Evolutionary conservation across 2,113 vertebrate species (phyloP).

Genomic region (Rousettus leschenaultii): DNA sequence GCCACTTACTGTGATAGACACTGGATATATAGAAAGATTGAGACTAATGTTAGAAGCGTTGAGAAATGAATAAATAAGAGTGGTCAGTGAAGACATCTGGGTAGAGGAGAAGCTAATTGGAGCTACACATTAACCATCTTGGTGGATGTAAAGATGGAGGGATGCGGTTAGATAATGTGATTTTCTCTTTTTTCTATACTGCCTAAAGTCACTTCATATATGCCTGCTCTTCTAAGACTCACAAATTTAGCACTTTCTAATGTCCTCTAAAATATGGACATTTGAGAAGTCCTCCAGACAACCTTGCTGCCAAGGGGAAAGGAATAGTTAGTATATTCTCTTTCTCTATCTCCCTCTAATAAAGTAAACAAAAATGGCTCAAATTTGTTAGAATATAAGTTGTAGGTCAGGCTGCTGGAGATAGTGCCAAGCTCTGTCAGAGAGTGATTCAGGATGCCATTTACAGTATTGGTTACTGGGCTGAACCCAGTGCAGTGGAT

Average conservation of each 20-base stretch:
- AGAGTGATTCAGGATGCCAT: neutral
- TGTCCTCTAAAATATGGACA: neutral
- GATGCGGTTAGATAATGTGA: neutral
- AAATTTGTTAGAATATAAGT: neutral
- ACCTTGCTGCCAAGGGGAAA: neutral
- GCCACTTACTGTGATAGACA: neutral
- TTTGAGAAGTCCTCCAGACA: neutral
- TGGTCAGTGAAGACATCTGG: neutral
- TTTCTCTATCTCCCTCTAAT: neutral
- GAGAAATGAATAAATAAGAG: neutral
- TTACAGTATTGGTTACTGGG: neutral
- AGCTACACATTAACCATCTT: neutral
- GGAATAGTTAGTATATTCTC: neutral
- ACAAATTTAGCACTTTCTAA: neutral
- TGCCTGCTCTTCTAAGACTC: neutral
- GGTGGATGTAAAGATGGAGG: neutral
- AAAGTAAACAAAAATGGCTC: neutral
- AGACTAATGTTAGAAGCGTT: neutral
- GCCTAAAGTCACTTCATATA: neutral
- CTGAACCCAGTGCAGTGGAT: neutral
- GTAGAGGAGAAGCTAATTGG: neutral
- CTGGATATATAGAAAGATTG: neutral
- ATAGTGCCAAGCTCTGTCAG: neutral
- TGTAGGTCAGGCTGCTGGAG: neutral
- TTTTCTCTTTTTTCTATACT: neutral